Base-by-base conservation (phyloP, 1,140 invertebrate species). In the Brachionus calyciflorus region DNA sequence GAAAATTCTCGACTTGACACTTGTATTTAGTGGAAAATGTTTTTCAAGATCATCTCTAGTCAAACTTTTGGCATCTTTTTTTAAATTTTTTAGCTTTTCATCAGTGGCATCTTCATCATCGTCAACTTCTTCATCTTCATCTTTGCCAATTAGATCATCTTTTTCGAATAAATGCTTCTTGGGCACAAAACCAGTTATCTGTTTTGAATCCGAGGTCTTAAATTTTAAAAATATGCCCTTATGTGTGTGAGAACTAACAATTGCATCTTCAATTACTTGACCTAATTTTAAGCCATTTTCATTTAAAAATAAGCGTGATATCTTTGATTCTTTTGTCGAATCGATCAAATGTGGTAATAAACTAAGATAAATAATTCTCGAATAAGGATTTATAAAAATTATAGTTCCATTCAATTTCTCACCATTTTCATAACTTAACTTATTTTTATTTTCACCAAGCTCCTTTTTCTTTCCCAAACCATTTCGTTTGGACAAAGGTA, bases 1-100 rank as follows among this genome's bases (percentile, higher is more conserved):
- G 85, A 79, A 89, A 88, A 48, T 81, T 84, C 77, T 89, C 5
- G 57, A 30, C 24, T 48, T 77, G 2, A 77, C 88, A 30, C 80
- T 84, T 4, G 87, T 86, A 49, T 86, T 84, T 9, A 82, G 80
- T 0, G 81, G 79, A 81, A 88, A 89, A 49, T 85, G 84, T 14
- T 73, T 14, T 30, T 73, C 46, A 1, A 73, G 48, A 12, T 73
- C 69, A 14, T 51, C 46, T 14, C 26, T 28, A 1, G 46, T 26
- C 30, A 73, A 24, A 33, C 51, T 73, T 55, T 73, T 65, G 3
- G 48, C 44, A 30, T 55, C 69, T 73, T 73, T 55, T 73, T 73
- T 55, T 4, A 81, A 68, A 1, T 85, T 53, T 3, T 85, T 69
- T 2, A 82, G 79, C 53, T 87, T 84, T 51, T 82, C 81, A 53